Percentiles rank a stretch among this genome's conserved stretches.
phyloP scores from a whole-genome alignment of 2,888 invertebrate genomes.

The Dichetophora obliterata region DNA sequence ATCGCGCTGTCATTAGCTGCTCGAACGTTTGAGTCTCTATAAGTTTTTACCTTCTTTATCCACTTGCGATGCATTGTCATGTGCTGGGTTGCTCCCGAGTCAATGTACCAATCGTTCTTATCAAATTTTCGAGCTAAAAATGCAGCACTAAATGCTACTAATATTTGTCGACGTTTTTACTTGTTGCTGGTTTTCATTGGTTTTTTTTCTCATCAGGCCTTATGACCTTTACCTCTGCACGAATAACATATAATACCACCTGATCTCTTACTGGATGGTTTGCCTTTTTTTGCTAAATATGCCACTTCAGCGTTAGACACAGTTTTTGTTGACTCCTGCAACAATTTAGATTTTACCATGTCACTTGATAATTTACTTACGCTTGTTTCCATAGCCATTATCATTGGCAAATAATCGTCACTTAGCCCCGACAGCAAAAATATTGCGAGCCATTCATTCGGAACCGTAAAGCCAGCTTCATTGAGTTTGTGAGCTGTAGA shows the following conservation, averaged over 20 bases:
- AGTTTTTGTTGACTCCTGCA: neutral
- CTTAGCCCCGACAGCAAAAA: slow-evolving; percentile 1
- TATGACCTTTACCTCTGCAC: neutral
- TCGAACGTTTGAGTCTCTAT: no score
- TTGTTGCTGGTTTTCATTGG: neutral
- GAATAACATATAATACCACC: neutral
- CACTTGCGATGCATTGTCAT: neutral
- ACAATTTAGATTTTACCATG: neutral
- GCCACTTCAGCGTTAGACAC: neutral
- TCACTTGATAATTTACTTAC: neutral
- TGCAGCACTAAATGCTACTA: no score
- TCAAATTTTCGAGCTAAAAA: neutral
- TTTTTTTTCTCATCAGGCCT: neutral
- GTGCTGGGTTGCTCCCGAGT: neutral
- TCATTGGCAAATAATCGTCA: slow-evolving; percentile 11
- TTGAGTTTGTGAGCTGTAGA: neutral
- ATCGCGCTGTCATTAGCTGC: slow-evolving; percentile 43
- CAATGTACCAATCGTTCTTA: neutral
- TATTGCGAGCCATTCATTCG: slow-evolving; percentile 5
- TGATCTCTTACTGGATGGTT: neutral
- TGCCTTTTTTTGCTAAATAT: neutral
- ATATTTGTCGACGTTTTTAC: neutral
- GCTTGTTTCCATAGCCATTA: neutral
- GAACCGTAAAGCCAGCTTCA: slow-evolving; percentile 3
- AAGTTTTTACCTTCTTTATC: neutral